Conservation (phyloP, 2,113 vertebrate species). For the Bos taurus region DNA sequence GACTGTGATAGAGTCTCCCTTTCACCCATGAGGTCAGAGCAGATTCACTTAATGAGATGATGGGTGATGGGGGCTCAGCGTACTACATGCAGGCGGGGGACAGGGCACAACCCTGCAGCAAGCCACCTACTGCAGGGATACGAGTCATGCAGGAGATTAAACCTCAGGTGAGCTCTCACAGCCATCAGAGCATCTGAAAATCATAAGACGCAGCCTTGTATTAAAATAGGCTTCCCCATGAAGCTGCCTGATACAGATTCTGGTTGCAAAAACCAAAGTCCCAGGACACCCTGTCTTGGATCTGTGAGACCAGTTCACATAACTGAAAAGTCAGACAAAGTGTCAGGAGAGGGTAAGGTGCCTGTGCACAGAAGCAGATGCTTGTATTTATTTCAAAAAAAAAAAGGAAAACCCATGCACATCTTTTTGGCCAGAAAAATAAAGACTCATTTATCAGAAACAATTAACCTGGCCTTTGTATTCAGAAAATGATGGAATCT, state of each 20-base stretch:
- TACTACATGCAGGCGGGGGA: background rate
- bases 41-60: background rate
- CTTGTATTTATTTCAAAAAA: background rate
- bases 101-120: no score
- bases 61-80: background rate
- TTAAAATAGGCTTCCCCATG: background rate
- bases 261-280: background rate
- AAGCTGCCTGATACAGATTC: background rate
- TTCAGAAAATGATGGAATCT: slow-evolving; percentile 10
- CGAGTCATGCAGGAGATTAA: background rate
- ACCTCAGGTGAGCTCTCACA: background rate
- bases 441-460: background rate
- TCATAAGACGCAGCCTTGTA: background rate
- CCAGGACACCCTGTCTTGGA: background rate
- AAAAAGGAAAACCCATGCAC: background rate
- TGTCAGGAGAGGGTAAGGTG: background rate
- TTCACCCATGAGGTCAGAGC: background rate
- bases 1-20: background rate
- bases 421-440: background rate
- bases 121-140: background rate
- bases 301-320: background rate
- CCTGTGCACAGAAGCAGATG: background rate
- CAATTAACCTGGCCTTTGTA: background rate
- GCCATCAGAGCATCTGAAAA: background rate
- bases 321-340: background rate